phyloP scores from a whole-genome alignment of 2,888 invertebrate genomes.

The Tenthredo livida region DNA sequence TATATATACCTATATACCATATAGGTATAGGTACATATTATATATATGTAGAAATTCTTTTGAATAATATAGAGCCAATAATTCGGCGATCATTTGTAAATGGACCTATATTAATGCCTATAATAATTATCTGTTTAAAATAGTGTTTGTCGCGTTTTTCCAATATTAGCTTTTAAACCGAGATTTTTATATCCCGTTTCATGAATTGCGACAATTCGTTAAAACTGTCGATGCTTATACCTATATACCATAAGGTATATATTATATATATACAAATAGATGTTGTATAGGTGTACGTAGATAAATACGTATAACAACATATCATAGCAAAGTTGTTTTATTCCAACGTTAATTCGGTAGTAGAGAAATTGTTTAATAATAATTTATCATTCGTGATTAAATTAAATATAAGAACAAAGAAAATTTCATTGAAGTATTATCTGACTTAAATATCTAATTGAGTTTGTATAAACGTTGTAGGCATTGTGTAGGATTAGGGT shows the following conservation, averaged over 20 bases:
- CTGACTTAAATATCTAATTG: not conserved
- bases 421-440: constrained; percentile 25
- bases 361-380: not conserved
- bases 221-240: not conserved
- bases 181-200: not conserved
- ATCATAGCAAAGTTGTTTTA: constrained; percentile 10
- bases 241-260: not conserved
- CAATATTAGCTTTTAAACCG: not conserved
- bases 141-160: not conserved
- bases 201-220: not conserved
- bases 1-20: not conserved
- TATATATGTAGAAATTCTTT: not conserved
- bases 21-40: not conserved
- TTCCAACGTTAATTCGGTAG: constrained; percentile 7
- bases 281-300: not conserved
- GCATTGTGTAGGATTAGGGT: not conserved
- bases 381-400: not conserved
- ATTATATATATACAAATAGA: not conserved
- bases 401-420: no score
- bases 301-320: constrained; percentile 6
- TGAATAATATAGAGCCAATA: not conserved
- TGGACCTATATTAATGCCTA: not conserved
- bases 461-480: constrained; percentile 29
- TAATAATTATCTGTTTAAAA: not conserved
- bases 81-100: not conserved